Evolutionary conservation across 1,140 invertebrate genomes (phyloP), one percentile per base, ranked within the genome.

Genomic region (Leguminivora glycinivorella): DNA sequence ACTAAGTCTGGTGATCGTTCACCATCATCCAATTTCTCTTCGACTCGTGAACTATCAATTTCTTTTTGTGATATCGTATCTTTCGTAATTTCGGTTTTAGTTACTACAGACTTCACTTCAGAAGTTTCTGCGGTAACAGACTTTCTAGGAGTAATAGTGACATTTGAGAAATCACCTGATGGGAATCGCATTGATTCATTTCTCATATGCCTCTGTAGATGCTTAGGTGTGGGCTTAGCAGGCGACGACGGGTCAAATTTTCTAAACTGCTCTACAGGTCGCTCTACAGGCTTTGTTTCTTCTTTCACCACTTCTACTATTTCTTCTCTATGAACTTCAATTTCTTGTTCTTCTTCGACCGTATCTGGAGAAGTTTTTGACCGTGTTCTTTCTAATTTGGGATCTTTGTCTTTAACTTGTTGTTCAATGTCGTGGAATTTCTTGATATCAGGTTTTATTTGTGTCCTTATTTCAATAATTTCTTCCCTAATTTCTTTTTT

Each of bases 381-480:
- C 52, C 82, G 75, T 24, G 80, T 79, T 72, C 80, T 75, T 77
- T 91, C 89, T 71, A 88, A 74, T 81, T 87, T 89, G 3, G 84
- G 81, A 56, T 90, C 88, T 25, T 87, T 88, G 69, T 85, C 85
- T 69, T 82, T 86, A 4, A 83, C 86, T 77, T 91, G 88, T 78
- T 91, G 88, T 75, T 91, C 89, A 68, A 90, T 91, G 68, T 88
- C 88, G 47, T 92, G 92, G 73, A 92, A 92, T 77, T 92, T 92
- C 38, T 92, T 92, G 9, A 92, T 92, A 43, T 92, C 92, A 0
- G 91, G 91, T 81, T 92, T 92, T 17, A 92, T 95, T 87, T 95
- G 94, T 69, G 94, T 93, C 82, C 94, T 95, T 63, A 95, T 95
- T 87, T 95, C 93, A 52, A 93, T 94, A 56, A 95, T 95, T 86